Evolutionary conservation across 2,797 vertebrate species (phyloP).

Genomic region (Ispidina lecontei): DNA sequence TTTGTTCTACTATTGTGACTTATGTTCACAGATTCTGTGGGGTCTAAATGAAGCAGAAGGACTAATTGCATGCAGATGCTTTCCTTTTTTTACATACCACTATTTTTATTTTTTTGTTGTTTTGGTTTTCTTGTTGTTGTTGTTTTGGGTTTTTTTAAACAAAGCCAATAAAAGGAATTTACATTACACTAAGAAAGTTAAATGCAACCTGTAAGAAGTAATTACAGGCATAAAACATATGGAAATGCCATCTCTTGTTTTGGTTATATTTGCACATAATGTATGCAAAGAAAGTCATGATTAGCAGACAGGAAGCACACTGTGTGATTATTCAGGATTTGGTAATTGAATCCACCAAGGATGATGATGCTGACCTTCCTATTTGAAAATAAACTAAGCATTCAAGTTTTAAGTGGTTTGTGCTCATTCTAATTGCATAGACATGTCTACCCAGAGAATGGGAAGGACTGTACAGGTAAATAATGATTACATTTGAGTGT

Average conservation of each 20-base stretch:
- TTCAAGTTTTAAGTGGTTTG: constrained; percentile 62
- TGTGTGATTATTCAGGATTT: constrained; percentile 61
- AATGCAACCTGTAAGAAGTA: constrained; percentile 37
- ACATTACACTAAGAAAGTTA: constrained; percentile 51
- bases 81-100: constrained; percentile 17
- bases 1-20: constrained; percentile 33
- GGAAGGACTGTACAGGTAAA: constrained; percentile 45
- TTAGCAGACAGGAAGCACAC: constrained; percentile 62
- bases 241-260: constrained; percentile 56
- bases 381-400: constrained; percentile 71
- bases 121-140: neutral
- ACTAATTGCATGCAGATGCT: constrained; percentile 58
- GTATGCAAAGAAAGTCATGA: constrained; percentile 37
- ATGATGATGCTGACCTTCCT: constrained; percentile 76
- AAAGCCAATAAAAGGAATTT: constrained; percentile 39
- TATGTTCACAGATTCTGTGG: constrained; percentile 14
- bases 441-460: neutral
- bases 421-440: constrained; percentile 61
- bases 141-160: neutral
- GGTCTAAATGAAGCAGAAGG: constrained; percentile 44
- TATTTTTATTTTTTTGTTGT: neutral
- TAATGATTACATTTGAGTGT: constrained; percentile 29
- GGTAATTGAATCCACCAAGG: constrained; percentile 70
- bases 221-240: constrained; percentile 52
- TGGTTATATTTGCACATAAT: constrained; percentile 51